Conservation (phyloP, 2,113 vertebrate species). For the Felis catus region DNA sequence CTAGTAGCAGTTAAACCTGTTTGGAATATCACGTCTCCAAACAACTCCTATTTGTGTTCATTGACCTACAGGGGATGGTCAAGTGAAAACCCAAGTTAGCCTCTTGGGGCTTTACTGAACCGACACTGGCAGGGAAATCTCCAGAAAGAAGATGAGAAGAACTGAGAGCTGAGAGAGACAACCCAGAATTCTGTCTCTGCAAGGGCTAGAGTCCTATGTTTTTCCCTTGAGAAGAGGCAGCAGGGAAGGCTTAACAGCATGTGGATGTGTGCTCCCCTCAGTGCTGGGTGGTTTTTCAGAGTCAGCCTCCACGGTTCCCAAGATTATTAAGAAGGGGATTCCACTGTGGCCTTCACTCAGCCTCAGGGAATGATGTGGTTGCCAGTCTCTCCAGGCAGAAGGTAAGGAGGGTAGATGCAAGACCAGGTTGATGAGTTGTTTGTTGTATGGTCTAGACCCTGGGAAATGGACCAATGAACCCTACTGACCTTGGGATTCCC, state of each 20-base stretch:
- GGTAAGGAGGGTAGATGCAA: not conserved
- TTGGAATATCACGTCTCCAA: constrained; percentile 6
- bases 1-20: not conserved
- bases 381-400: not conserved
- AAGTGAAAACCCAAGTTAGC: not conserved
- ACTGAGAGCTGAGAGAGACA: not conserved
- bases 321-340: not conserved
- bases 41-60: not conserved
- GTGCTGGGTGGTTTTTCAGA: not conserved
- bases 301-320: not conserved
- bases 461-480: not conserved
- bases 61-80: constrained; percentile 30
- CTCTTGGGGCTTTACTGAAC: not conserved
- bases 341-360: not conserved
- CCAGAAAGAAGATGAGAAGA: constrained; percentile 19
- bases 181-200: not conserved
- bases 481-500: not conserved
- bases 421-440: not conserved
- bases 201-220: rapidly evolving
- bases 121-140: not conserved
- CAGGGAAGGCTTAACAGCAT: rapidly evolving
- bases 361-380: not conserved
- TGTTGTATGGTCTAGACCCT: not conserved
- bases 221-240: not conserved
- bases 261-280: not conserved